A percentile compares a stretch with the other conserved stretches of the same genome.
Evolutionary conservation across 2,797 vertebrate species (phyloP).

Genomic region (Tokudaia muenninki): DNA sequence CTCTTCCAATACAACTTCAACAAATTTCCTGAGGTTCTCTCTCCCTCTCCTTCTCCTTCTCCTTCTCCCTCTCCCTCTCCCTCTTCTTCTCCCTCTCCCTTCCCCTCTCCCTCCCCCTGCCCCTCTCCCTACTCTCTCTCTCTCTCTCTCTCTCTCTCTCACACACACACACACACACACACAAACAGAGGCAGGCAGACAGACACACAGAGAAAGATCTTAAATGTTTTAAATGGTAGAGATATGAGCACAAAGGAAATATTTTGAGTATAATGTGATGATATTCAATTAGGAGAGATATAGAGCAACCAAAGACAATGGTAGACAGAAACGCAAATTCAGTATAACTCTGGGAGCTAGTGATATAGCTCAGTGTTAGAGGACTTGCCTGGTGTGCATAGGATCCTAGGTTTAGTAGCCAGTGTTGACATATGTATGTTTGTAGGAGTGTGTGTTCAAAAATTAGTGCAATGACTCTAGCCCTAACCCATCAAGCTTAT

Average conservation of each 20-base stretch:
- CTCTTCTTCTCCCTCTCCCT: no score
- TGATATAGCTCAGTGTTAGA: not conserved
- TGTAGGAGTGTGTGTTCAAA: not conserved
- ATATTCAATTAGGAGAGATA: not conserved
- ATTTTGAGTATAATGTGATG: not conserved
- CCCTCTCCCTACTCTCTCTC: not conserved
- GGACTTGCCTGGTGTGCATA: not conserved
- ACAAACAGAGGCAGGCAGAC: not conserved
- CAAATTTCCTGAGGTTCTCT: not conserved
- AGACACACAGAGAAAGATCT: not conserved
- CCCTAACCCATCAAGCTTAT: not conserved
- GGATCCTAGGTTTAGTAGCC: not conserved
- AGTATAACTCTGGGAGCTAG: not conserved
- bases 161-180: not conserved
- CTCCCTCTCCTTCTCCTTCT: no score
- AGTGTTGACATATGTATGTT: not conserved
- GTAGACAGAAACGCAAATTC: conserved; percentile 27
- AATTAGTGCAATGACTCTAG: not conserved
- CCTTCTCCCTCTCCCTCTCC: no score
- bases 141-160: not conserved
- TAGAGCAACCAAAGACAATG: not conserved
- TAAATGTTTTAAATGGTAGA: not conserved
- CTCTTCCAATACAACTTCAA: not conserved
- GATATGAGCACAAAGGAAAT: conserved; percentile 7
- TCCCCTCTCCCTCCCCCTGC: no score